These are phyloP conservation scores for Daboia siamensis DNA, from an alignment of 2,113 vertebrate genomes.

Conservation along the genomic window DNA sequence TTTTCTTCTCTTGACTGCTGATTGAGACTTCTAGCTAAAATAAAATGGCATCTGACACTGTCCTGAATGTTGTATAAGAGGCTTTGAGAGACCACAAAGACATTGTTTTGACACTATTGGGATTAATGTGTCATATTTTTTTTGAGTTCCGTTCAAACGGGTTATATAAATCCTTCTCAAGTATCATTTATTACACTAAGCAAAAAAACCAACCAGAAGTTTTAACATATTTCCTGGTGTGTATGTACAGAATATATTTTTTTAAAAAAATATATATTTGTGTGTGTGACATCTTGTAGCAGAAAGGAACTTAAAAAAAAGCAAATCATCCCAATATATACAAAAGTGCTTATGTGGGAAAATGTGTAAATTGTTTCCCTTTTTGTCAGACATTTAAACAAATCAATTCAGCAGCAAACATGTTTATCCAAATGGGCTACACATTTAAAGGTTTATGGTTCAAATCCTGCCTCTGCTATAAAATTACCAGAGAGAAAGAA, in stretches of 20 bases:
- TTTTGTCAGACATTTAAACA: too few species aligned
- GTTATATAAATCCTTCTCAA: not conserved
- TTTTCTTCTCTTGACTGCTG: not conserved
- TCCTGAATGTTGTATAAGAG: not conserved
- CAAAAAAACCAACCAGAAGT: not conserved
- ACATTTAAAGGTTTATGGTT: not conserved
- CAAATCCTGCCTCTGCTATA: not conserved
- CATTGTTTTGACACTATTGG: not conserved
- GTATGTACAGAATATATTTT: not conserved
- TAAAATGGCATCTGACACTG: not conserved
- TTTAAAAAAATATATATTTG: not conserved
- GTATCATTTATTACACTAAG: not conserved
- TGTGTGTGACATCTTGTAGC: not conserved
- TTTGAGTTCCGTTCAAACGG: not conserved
- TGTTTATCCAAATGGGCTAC: not conserved
- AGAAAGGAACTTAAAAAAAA: not conserved
- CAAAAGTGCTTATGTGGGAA: not conserved
- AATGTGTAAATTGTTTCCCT: not conserved
- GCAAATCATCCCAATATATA: not conserved
- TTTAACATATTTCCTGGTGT: not conserved
- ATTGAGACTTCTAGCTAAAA: not conserved
- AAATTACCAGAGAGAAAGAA: not conserved
- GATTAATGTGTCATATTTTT: not conserved
- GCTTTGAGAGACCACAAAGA: not conserved
- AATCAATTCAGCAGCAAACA: not conserved